A percentile compares a stretch with the other conserved stretches of the same genome.
Conservation (phyloP, 2,797 vertebrate species). For the Masticophis lateralis region DNA sequence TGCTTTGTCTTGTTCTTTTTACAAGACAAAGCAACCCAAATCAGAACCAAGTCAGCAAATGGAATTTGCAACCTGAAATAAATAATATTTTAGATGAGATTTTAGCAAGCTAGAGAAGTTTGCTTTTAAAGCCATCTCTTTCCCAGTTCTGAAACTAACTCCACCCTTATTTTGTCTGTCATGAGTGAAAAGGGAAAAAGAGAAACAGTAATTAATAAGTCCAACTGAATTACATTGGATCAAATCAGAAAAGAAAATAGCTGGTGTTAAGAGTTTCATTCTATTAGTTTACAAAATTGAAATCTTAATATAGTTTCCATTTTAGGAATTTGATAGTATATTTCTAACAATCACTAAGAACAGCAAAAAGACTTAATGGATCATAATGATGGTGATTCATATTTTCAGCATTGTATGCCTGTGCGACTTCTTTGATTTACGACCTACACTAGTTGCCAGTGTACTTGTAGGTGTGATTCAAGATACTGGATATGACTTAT, state of each 20-base stretch:
- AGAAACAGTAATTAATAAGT: neutral
- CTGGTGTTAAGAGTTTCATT: neutral
- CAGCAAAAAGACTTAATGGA: neutral
- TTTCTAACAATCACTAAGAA: neutral
- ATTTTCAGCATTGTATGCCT: neutral
- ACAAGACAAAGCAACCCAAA: neutral
- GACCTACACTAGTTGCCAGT: neutral
- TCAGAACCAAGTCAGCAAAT: neutral
- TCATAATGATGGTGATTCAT: neutral
- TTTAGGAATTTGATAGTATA: neutral
- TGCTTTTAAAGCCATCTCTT: neutral
- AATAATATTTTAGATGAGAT: neutral
- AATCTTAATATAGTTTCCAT: neutral
- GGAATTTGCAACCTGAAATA: neutral
- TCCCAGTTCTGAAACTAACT: neutral
- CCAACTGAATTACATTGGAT: neutral
- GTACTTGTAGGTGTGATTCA: neutral
- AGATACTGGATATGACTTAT: neutral
- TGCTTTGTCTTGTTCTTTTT: too few species aligned
- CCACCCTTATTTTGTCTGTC: neutral
- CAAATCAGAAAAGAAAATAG: neutral
- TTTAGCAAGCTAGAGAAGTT: neutral
- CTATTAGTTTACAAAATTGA: neutral
- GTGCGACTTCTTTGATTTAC: neutral
- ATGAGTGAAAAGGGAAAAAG: neutral